Evolutionary conservation across 2,797 vertebrate genomes (phyloP).

Genomic region (Lutjanus argentimaculatus): DNA sequence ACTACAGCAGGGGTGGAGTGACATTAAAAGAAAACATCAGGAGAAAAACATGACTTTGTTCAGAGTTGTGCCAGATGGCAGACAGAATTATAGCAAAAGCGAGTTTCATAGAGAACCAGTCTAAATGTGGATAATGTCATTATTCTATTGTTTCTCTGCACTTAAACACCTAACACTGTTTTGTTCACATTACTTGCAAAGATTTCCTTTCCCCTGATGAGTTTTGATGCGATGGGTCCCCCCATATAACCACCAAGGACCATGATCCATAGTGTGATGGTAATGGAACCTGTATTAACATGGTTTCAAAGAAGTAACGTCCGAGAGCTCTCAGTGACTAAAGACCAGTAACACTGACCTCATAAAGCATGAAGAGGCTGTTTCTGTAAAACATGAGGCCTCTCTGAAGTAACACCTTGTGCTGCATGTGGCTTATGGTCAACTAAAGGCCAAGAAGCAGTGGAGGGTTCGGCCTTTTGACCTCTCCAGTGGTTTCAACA

Average conservation of each 20-base stretch:
- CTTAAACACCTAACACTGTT: not conserved
- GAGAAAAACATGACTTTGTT: no score
- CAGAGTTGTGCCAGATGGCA: no score
- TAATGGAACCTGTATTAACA: not conserved
- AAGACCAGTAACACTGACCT: not conserved
- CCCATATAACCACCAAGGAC: not conserved
- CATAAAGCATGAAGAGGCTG: slow-evolving; percentile 4
- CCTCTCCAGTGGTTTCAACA: slow-evolving; percentile 3
- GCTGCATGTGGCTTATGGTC: not conserved
- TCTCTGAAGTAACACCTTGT: not conserved
- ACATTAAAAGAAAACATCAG: no score
- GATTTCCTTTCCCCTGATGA: not conserved
- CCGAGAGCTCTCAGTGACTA: not conserved
- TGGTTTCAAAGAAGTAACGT: not conserved
- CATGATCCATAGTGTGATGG: not conserved
- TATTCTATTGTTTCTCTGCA: no score
- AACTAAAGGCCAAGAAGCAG: not conserved
- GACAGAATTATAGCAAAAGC: no score
- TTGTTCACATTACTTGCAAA: not conserved
- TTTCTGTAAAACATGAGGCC: not conserved
- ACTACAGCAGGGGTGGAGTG: no score
- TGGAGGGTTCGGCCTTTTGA: not conserved
- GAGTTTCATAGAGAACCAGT: no score
- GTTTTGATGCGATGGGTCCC: no score
- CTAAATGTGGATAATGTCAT: no score